Evolutionary conservation across 2,113 vertebrate species (phyloP).

Genomic region (Ammodytes marinus): DNA sequence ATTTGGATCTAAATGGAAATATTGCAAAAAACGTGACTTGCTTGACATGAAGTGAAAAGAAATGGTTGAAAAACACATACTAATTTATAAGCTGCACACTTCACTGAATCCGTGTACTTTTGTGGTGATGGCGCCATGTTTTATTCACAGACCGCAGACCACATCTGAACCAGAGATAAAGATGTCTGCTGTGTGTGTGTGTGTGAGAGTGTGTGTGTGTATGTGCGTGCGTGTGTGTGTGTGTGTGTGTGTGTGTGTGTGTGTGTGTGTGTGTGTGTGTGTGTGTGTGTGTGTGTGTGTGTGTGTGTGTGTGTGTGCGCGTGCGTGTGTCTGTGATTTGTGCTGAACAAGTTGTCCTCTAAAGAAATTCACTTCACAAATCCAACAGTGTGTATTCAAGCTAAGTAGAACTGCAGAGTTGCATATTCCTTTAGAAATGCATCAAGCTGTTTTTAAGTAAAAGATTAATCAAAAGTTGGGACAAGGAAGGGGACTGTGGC

Average conservation of each 20-base stretch:
- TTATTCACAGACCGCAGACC: neutral
- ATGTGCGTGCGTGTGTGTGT: too few relatives aligned
- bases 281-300: too few relatives aligned
- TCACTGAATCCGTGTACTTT: neutral
- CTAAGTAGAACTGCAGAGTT: neutral
- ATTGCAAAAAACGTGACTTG: neutral
- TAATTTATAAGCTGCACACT: neutral
- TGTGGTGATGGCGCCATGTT: neutral
- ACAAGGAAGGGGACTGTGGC: neutral
- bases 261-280: too few relatives aligned
- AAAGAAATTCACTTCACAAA: neutral
- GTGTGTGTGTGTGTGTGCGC: too few relatives aligned
- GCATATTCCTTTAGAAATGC: neutral
- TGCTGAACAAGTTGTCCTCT: neutral
- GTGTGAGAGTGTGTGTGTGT: too few relatives aligned
- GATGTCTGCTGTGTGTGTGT: too few relatives aligned
- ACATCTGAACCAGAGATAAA: neutral
- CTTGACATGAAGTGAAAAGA: neutral
- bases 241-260: too few relatives aligned
- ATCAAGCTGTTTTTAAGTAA: too few relatives aligned
- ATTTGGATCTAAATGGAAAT: neutral
- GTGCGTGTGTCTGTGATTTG: too few relatives aligned
- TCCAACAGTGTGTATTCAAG: neutral
- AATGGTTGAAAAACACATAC: neutral
- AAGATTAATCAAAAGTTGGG: neutral